These are phyloP conservation scores for Nomada ferruginata DNA, from an alignment of 2,888 invertebrate genomes.

Conservation along the genomic window DNA sequence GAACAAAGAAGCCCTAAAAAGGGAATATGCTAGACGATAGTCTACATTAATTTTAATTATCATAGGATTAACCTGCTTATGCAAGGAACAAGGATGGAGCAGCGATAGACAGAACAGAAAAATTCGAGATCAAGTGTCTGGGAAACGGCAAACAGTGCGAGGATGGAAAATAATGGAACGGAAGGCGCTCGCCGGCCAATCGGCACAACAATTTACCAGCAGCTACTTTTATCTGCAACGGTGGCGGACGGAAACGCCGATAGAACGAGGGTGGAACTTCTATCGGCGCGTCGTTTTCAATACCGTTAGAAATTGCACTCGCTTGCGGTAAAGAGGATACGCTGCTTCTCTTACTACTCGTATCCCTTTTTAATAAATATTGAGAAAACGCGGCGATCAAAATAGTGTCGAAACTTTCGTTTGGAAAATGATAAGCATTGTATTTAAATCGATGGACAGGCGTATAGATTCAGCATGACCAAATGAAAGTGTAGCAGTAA, in stretches of 20 bases:
- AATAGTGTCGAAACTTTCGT: too few species aligned
- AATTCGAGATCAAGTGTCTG: slow-evolving; percentile 57
- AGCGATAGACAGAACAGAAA: slow-evolving; percentile 45
- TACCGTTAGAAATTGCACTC: slow-evolving; percentile 43
- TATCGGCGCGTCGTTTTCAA: slow-evolving; percentile 28
- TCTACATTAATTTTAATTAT: too few species aligned
- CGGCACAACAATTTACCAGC: slow-evolving; percentile 70
- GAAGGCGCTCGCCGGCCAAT: slow-evolving; percentile 63
- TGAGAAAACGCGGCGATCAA: too few species aligned
- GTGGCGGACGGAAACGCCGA: slow-evolving; percentile 48
- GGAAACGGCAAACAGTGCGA: slow-evolving; percentile 28
- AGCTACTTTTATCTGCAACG: slow-evolving; percentile 66
- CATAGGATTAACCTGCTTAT: slow-evolving; percentile 5
- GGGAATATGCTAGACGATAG: too few species aligned
- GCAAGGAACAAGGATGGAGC: slow-evolving; percentile 11
- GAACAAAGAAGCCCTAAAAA: neutral
- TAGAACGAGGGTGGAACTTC: slow-evolving; percentile 49
- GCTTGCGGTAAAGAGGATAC: slow-evolving; percentile 37
- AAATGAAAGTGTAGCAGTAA: too few species aligned
- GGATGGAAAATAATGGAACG: slow-evolving; percentile 64
- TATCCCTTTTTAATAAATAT: too few species aligned
- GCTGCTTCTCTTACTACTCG: neutral
- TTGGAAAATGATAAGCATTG: too few species aligned
- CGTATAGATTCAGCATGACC: too few species aligned
- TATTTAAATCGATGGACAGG: too few species aligned